phyloP scores from a whole-genome alignment of 2,113 vertebrate genomes.

The Muntiacus muntjak region DNA sequence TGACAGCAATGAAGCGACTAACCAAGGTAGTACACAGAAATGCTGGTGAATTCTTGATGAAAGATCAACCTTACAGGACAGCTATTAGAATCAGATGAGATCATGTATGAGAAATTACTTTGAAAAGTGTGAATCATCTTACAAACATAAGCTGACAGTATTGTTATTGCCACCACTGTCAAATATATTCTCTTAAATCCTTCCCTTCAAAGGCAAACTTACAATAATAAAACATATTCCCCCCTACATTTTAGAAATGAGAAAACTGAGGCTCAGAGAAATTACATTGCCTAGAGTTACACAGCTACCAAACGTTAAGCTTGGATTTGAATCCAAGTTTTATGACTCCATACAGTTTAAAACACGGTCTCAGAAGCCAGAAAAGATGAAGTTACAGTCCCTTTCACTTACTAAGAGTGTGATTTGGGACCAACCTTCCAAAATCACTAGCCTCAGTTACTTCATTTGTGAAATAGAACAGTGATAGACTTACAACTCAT shows the following conservation, averaged over 20 bases:
- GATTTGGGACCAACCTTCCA: neutral
- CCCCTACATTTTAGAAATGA: neutral
- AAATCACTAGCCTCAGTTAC: neutral
- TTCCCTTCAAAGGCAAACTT: neutral
- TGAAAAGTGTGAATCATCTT: neutral
- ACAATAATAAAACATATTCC: neutral
- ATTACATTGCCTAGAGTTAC: neutral
- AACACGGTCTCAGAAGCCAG: neutral
- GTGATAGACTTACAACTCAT: neutral
- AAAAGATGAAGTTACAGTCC: neutral
- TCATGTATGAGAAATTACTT: neutral
- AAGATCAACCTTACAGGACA: neutral
- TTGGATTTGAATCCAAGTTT: neutral
- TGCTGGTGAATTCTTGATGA: neutral
- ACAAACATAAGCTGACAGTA: neutral
- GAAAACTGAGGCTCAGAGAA: constrained; percentile 7
- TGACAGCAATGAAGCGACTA: neutral
- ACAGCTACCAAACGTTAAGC: neutral
- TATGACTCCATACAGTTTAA: neutral
- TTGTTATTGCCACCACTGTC: neutral
- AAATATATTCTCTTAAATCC: neutral
- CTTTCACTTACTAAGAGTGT: neutral
- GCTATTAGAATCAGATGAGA: neutral
- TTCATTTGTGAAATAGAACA: constrained; percentile 16
- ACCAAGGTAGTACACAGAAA: neutral